Evolutionary conservation across 2,797 vertebrate genomes (phyloP).

Genomic region (Fratercula arctica): DNA sequence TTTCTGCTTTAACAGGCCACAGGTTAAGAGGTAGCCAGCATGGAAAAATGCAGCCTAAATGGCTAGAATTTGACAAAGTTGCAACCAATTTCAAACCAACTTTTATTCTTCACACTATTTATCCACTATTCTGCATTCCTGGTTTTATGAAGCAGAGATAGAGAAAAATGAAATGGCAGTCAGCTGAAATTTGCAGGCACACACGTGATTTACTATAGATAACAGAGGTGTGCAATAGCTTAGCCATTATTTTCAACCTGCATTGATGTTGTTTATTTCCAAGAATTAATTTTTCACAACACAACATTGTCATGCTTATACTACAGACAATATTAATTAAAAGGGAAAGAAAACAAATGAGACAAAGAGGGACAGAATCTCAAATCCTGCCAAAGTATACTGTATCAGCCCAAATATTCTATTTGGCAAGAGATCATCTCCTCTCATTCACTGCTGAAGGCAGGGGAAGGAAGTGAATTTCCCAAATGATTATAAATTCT

Average conservation of each 20-base stretch:
- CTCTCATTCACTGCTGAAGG: background rate
- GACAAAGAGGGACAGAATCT: background rate
- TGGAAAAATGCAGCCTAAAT: background rate
- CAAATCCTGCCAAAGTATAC: background rate
- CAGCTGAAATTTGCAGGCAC: background rate
- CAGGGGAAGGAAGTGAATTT: conserved; percentile 6
- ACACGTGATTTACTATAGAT: background rate
- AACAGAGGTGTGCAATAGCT: background rate
- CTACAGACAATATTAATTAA: background rate
- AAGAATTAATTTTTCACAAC: background rate
- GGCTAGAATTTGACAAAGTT: background rate
- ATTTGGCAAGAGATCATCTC: background rate
- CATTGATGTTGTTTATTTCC: background rate
- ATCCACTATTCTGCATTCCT: background rate
- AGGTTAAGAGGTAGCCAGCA: background rate
- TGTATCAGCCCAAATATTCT: background rate
- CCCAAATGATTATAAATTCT: conserved; percentile 51
- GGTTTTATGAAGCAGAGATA: background rate
- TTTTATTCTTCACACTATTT: background rate
- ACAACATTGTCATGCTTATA: background rate
- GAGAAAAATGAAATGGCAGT: background rate
- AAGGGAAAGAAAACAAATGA: background rate
- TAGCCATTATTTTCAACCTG: background rate
- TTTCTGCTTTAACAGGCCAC: background rate
- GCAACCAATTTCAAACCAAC: background rate